phyloP scores from a whole-genome alignment of 1,140 invertebrate genomes.

The Cotesia typhae region DNA sequence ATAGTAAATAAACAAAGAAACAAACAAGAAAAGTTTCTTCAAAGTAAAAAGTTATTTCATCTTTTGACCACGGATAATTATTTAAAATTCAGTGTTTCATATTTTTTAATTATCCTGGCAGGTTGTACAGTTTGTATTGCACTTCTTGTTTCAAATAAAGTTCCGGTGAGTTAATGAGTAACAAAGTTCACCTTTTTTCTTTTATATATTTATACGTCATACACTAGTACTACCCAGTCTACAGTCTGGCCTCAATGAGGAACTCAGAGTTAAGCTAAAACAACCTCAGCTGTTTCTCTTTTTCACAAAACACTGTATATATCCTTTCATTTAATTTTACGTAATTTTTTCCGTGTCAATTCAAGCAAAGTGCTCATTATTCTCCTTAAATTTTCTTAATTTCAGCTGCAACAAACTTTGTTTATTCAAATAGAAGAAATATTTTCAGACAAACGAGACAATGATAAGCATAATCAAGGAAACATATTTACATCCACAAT shows the following conservation, averaged over 20 bases:
- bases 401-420: no score
- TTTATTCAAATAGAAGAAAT: neutral
- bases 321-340: conserved; percentile 9
- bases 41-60: neutral
- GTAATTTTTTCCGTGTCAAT: conserved; percentile 15
- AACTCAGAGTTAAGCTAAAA: conserved; percentile 1
- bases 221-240: neutral
- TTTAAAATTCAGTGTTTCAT: neutral
- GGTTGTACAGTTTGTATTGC: neutral
- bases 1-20: conserved; percentile 1
- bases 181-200: no score
- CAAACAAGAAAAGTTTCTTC: neutral
- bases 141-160: neutral
- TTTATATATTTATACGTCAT: neutral
- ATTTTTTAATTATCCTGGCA: conserved; percentile 15
- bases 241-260: conserved; percentile 2
- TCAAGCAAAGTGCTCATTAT: neutral
- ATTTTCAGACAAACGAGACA: neutral
- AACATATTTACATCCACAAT: no score
- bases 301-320: neutral
- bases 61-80: conserved; percentile 11
- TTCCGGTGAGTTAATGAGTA: conserved; percentile 13
- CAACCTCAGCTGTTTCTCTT: conserved; percentile 12
- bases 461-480: no score
- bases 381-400: no score